A percentile compares a stretch with the other conserved stretches of the same genome.
phyloP scores from a whole-genome alignment of 2,113 vertebrate genomes.

The Gnathonemus longibarbis region DNA sequence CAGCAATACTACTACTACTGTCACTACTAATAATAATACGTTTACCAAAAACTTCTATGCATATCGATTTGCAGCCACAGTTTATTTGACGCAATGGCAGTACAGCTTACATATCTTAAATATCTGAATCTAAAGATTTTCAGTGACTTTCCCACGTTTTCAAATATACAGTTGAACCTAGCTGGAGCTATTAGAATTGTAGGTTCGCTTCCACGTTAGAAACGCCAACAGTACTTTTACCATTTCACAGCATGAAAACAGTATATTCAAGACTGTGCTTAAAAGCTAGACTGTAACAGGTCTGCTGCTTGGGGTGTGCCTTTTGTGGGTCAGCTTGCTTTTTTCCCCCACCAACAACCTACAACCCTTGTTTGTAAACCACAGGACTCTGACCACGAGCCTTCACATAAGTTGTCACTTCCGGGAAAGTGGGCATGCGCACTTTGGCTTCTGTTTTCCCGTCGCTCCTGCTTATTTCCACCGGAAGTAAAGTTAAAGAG shows the following conservation, averaged over 20 bases:
- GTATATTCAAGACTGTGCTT: background rate
- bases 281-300: background rate
- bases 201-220: background rate
- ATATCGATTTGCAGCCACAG: background rate
- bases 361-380: background rate
- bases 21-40: background rate
- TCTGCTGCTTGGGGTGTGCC: background rate
- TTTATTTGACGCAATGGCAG: background rate
- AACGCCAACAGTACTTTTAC: background rate
- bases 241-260: background rate
- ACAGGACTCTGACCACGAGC: background rate
- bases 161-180: background rate
- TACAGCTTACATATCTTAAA: background rate
- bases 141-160: background rate
- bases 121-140: background rate
- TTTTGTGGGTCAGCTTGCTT: background rate
- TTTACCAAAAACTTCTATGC: background rate
- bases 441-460: background rate
- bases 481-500: slow-evolving; percentile 32
- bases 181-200: background rate
- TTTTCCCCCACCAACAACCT: background rate
- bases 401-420: background rate
- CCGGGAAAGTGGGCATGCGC: background rate
- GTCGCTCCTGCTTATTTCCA: slow-evolving; percentile 10
- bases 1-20: background rate